phyloP scores from a whole-genome alignment of 1,140 invertebrate species.

The Branchinecta lindahli region DNA sequence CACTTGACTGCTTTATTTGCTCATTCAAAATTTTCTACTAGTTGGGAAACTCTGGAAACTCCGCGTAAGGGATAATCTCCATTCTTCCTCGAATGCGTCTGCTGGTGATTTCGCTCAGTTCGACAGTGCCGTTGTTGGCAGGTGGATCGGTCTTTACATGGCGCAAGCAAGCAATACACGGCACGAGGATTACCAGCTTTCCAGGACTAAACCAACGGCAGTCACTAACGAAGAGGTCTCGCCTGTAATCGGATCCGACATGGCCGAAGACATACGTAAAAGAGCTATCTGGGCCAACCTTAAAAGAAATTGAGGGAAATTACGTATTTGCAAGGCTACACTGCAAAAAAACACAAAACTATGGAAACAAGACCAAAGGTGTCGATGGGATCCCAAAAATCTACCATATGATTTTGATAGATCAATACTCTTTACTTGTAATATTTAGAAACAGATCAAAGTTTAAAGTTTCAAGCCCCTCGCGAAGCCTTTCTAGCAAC shows the following conservation, averaged over 20 bases:
- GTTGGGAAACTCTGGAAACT: too few species aligned
- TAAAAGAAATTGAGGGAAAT: neutral
- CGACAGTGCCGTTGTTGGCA: neutral
- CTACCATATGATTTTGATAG: too few species aligned
- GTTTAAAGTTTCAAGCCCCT: too few species aligned
- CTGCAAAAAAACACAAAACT: too few species aligned
- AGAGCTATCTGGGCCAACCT: neutral
- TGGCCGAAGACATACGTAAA: neutral
- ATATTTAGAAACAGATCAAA: too few species aligned
- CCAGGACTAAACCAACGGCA: neutral
- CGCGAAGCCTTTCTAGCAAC: too few species aligned
- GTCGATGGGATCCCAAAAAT: too few species aligned
- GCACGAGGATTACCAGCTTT: neutral
- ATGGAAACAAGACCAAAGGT: too few species aligned
- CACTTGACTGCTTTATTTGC: too few species aligned
- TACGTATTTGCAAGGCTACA: too few species aligned
- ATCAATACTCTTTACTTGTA: too few species aligned
- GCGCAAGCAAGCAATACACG: neutral
- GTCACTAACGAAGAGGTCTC: neutral
- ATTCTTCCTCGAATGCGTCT: neutral
- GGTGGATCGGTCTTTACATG: neutral
- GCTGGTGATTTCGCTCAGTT: neutral
- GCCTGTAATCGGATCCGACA: neutral
- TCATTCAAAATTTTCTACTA: too few species aligned
- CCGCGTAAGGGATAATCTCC: neutral